phyloP scores from a whole-genome alignment of 2,888 invertebrate genomes.

The Leptinotarsa peninsularis region DNA sequence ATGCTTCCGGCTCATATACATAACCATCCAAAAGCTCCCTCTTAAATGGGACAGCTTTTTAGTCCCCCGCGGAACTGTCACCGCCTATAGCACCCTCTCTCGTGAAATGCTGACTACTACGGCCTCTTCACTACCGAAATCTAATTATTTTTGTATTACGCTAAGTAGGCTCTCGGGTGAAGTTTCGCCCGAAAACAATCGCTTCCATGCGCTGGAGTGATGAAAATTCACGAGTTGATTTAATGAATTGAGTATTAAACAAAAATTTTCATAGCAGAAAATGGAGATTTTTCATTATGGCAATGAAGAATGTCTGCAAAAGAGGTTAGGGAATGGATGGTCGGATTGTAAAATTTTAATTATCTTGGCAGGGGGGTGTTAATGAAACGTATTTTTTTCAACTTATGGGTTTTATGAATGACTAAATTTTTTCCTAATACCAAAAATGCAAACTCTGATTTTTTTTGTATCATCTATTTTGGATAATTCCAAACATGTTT shows the following conservation, averaged over 20 bases:
- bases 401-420: background rate
- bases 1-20: background rate
- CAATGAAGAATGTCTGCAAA: background rate
- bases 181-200: constrained; percentile 41
- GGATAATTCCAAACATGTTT: no score
- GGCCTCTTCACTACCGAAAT: constrained; percentile 44
- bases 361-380: background rate
- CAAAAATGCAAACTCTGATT: no score
- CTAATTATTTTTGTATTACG: constrained; percentile 54
- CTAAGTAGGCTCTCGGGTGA: constrained; percentile 50
- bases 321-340: constrained; percentile 2
- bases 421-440: no score
- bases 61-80: constrained; percentile 11
- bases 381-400: background rate
- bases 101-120: constrained; percentile 33
- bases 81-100: constrained; percentile 19
- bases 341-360: background rate
- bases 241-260: constrained; percentile 37
- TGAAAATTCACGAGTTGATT: constrained; percentile 30
- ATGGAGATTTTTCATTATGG: constrained; percentile 12
- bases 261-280: constrained; percentile 22
- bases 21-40: background rate
- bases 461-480: no score
- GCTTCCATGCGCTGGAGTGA: constrained; percentile 22
- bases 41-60: constrained; percentile 16